phyloP scores from a whole-genome alignment of 2,888 invertebrate species.

The Fragum fragum region DNA sequence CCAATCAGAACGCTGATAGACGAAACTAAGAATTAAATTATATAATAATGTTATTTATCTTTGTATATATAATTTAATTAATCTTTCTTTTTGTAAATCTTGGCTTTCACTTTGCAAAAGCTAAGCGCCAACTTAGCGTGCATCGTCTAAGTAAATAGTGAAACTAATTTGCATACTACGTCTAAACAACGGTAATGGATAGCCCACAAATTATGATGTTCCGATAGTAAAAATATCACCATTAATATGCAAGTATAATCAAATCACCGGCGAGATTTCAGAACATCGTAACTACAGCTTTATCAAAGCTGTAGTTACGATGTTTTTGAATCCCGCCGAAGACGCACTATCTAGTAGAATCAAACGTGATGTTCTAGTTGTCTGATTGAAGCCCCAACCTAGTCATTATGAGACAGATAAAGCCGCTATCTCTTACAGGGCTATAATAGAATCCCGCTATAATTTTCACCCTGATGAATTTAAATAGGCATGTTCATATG shows the following conservation, averaged over 20 bases:
- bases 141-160: slow-evolving; percentile 23
- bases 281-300: too few relatives aligned
- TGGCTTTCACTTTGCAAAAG: too few relatives aligned
- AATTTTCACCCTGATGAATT: slow-evolving; percentile 43
- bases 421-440: slow-evolving; percentile 30
- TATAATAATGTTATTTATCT: too few relatives aligned
- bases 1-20: too few relatives aligned
- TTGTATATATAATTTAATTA: too few relatives aligned
- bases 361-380: slow-evolving; percentile 13
- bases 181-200: slow-evolving; percentile 30
- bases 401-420: slow-evolving; percentile 23
- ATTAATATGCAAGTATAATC: slow-evolving; percentile 47
- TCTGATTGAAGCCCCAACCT: slow-evolving; percentile 10
- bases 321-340: too few relatives aligned
- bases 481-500: slow-evolving; percentile 35
- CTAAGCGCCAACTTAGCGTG: not conserved
- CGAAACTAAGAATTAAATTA: too few relatives aligned
- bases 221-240: slow-evolving; percentile 26
- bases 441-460: slow-evolving; percentile 33
- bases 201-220: slow-evolving; percentile 34
- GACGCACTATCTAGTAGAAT: not conserved
- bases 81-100: too few relatives aligned
- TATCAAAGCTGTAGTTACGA: too few relatives aligned
- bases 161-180: slow-evolving; percentile 18
- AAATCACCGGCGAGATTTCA: not conserved